Conservation (phyloP, 2,797 vertebrate species). For the Pangasius sanitwongsei region DNA sequence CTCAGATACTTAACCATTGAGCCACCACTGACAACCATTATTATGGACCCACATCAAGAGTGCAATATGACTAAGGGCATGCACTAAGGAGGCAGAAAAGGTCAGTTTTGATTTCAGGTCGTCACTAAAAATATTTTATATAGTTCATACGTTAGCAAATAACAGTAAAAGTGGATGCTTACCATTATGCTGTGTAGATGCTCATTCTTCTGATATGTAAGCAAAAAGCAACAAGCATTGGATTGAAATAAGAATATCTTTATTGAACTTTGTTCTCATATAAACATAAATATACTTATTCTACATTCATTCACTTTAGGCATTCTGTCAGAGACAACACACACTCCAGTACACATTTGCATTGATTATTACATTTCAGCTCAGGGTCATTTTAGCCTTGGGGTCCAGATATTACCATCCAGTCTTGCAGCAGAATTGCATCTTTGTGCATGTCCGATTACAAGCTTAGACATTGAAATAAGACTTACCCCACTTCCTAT, state of each 20-base stretch:
- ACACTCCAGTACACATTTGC: constrained; percentile 51
- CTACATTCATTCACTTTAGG: constrained; percentile 58
- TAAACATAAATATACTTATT: constrained; percentile 64
- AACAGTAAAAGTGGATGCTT: background rate
- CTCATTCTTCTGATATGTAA: background rate
- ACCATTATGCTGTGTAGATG: background rate
- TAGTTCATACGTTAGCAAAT: background rate
- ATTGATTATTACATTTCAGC: constrained; percentile 43
- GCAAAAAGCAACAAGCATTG: background rate
- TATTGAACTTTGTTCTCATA: constrained; percentile 65
- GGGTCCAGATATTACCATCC: background rate
- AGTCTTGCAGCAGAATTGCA: constrained; percentile 34
- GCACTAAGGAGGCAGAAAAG: background rate
- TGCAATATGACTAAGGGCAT: background rate
- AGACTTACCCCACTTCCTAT: background rate
- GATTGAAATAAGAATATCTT: constrained; percentile 54
- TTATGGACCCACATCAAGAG: background rate
- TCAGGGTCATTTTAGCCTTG: background rate
- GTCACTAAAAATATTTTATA: background rate
- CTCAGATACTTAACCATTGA: too few species aligned
- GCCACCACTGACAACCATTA: too few species aligned
- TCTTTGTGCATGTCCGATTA: background rate
- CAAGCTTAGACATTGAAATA: background rate
- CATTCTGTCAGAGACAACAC: constrained; percentile 48
- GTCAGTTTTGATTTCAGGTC: background rate